Evolutionary conservation across 2,797 vertebrate species (phyloP), one percentile per base, ranked within the genome.

Genomic region (Bradypus variegatus): DNA sequence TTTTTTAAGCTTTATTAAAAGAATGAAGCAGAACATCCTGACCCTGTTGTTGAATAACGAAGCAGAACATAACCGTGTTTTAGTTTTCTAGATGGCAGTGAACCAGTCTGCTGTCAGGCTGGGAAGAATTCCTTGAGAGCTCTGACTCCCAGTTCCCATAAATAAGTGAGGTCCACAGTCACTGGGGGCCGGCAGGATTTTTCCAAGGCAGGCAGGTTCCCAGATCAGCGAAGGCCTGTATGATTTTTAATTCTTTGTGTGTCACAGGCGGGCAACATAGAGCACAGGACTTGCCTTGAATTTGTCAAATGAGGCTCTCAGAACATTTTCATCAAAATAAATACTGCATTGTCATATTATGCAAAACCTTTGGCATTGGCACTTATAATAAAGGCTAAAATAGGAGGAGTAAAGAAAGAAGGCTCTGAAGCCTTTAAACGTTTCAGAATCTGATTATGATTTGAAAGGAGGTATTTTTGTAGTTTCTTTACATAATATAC

Each of bases 41-140:
- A 45, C 3, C 41, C 41, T 45, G 41, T 45, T 45, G 41, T 45
- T 45, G 41, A 82, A 79, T 75, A 89, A 92, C n/a, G 58, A 36
- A 91, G 38, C 69, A 38, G 67, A 67, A 18, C 6, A 48, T 9
- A 75, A 36, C 41, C 76, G n/a, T 77, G 6, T 3, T 60, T 13
- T 18, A 31, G 79, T 67, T 60, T 85, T 91, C 67, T 29, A 83
- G 69, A 7, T 21, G 38, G 86, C 67, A 91, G 31, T 0, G 10
- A 33, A 3, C 9, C 12, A 55, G 41, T 41, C 33, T 19, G 60
- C 72, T 72, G 15, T 79, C 31, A 3, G 84, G 62, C 69, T 64
- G 65, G 76, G 81, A 53, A 69, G 84, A 79, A 88, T 92, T 94
- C 86, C 91, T 88, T 79, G 86, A 91, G 89, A 78, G 78, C 78